These are phyloP conservation scores for Elaeidobius kamerunicus DNA, from an alignment of 2,888 invertebrate species.

Conservation along the genomic window DNA sequence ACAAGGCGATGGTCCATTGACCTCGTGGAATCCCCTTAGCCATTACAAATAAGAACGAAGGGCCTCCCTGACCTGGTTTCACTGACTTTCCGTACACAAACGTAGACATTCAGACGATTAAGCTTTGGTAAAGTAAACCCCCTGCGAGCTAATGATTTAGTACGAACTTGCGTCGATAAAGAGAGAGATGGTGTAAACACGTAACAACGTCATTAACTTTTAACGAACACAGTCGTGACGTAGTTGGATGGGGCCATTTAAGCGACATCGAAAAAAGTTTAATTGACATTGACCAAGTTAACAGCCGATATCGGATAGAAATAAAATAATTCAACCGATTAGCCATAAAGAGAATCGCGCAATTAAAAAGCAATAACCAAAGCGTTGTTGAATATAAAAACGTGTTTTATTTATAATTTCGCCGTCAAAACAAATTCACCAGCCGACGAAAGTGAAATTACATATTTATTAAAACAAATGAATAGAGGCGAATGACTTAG, in stretches of 20 bases:
- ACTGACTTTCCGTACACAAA: conserved; percentile 10
- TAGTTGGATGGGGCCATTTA: conserved; percentile 5
- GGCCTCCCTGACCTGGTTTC: conserved; percentile 24
- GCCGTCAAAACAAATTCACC: conserved; percentile 19
- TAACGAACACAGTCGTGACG: conserved; percentile 8
- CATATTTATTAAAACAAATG: conserved; percentile 23
- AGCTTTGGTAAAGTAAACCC: conserved; percentile 12
- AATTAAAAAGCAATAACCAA: conserved; percentile 21
- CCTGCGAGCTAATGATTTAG: conserved; percentile 16
- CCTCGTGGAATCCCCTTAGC: conserved; percentile 19
- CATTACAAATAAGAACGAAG: conserved; percentile 19
- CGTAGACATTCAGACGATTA: conserved; percentile 19
- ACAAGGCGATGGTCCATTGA: conserved; percentile 9
- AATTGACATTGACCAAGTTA: conserved; percentile 18
- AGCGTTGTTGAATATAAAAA: conserved; percentile 14
- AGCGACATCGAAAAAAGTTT: not conserved
- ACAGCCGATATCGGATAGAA: not conserved
- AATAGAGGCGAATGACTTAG: conserved; percentile 25
- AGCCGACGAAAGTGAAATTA: conserved; percentile 20
- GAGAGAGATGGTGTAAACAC: conserved; percentile 16
- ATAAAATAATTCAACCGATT: conserved; percentile 13
- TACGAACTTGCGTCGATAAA: conserved; percentile 8
- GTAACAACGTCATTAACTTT: conserved; percentile 21
- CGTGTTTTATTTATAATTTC: conserved; percentile 20
- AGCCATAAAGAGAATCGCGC: conserved; percentile 13